These are phyloP conservation scores for Gnathonemus echidnorhynchus DNA, from an alignment of 2,113 vertebrate species.

Conservation along the genomic window DNA sequence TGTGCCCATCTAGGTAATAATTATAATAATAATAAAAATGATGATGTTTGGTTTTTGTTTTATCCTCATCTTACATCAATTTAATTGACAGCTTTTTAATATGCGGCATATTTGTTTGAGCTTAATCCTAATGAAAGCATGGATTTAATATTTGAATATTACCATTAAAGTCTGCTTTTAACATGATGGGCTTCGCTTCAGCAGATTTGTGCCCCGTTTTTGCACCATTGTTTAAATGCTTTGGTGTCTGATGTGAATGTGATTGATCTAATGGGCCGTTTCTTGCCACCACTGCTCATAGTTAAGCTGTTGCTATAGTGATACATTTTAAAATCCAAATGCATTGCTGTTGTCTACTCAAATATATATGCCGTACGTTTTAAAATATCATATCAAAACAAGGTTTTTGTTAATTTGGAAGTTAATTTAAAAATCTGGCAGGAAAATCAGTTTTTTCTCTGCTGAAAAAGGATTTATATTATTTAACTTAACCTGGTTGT, in stretches of 20 bases:
- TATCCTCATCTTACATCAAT: not conserved
- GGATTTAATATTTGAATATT: not conserved
- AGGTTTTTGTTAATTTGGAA: not conserved
- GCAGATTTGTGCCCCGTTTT: not conserved
- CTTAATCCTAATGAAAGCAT: slow-evolving; percentile 10
- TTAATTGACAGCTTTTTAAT: slow-evolving; percentile 14
- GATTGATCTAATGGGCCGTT: not conserved
- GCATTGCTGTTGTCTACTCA: not conserved
- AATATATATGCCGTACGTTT: not conserved
- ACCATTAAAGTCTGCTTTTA: not conserved
- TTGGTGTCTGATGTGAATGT: slow-evolving; percentile 1
- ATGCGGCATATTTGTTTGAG: not conserved
- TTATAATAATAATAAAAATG: not conserved
- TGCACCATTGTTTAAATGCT: not conserved
- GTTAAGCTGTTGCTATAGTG: not conserved
- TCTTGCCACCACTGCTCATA: not conserved
- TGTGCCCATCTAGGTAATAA: not conserved
- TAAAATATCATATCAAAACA: not conserved
- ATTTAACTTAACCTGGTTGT: not conserved
- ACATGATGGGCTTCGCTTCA: not conserved
- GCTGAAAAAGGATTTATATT: not conserved
- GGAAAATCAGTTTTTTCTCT: not conserved
- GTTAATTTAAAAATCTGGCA: not conserved
- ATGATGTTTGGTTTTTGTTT: not conserved
- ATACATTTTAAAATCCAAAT: not conserved